Evolutionary conservation across 1,140 invertebrate species (phyloP), one percentile per base, ranked within the genome.

Genomic region (Pseudomyrmex concolor): DNA sequence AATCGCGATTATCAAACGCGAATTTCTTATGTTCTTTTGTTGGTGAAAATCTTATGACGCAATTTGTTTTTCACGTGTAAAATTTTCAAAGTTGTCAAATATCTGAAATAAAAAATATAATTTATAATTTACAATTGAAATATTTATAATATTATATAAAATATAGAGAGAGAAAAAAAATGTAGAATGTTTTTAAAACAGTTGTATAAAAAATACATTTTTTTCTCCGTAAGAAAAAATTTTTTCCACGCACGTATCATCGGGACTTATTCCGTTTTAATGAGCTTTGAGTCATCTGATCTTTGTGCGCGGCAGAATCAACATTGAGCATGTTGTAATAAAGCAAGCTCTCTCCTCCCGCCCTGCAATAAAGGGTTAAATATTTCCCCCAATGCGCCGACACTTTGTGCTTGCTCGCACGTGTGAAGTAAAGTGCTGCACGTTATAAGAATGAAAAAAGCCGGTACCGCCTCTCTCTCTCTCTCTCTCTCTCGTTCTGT

Each of bases 331-430:
- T 17, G 51, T 10, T 9, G 19, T 57, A 70, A 50, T 59, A 34
- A 80, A 70, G 17, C 15, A 45, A 34, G 34, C 34, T 34, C 5
- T 34, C 5, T 0, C 34, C 34, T 7, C 34, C 34, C 34, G 9
- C 2, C 55, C n/a, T n/a, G 13, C 34, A 76, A 43, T 55, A 66
- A 57, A 48, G 19, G 15, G 13, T 59, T 70, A 17, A 77, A 80
- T 8, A 25, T 13, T 12, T 57, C 7, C 34, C 17, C 15, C 60
- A 8, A n/a, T n/a, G n/a, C n/a, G n/a, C 22, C 43, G 48, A 50
- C 34, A 76, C n/a, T 43, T 80, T n/a, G 43, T 68, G 45, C 43
- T 19, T 80, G 60, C n/a, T 76, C 60, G 48, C 60, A 76, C 48
- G 54, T 60, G 76, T 43, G 15, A 78, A 59, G 19, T 70, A n/a